Evolutionary conservation across 2,797 vertebrate species (phyloP).

Genomic region (Esox lucius): DNA sequence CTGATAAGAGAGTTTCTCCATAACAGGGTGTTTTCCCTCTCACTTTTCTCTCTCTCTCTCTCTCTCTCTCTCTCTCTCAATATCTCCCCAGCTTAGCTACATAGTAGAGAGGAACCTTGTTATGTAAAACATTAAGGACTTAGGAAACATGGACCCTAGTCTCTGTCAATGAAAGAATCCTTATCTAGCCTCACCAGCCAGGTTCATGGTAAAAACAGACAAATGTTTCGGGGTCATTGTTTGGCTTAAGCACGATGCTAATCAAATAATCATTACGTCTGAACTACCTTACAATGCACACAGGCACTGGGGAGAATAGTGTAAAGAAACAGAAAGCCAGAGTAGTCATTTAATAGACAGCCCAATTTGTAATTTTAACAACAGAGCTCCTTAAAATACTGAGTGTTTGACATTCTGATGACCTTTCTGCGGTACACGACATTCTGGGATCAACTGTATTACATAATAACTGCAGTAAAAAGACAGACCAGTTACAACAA

Average conservation of each 20-base stretch:
- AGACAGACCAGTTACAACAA: neutral
- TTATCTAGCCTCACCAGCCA: neutral
- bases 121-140: neutral
- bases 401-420: neutral
- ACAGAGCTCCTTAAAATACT: neutral
- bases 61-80: too few species aligned
- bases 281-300: neutral
- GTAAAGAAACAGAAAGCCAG: neutral
- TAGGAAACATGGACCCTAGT: neutral
- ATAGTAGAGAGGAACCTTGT: neutral
- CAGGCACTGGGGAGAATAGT: neutral
- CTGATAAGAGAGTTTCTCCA: conserved; percentile 66
- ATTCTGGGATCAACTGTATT: neutral
- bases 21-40: conserved; percentile 8
- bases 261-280: too few species aligned
- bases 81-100: conserved; percentile 33
- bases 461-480: neutral
- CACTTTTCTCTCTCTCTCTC: too few species aligned
- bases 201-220: neutral
- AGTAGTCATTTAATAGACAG: neutral
- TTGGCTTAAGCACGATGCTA: too few species aligned
- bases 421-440: neutral
- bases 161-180: too few species aligned
- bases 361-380: neutral
- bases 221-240: neutral